phyloP scores from a whole-genome alignment of 2,113 vertebrate genomes.

The Paedocypris sp. region DNA sequence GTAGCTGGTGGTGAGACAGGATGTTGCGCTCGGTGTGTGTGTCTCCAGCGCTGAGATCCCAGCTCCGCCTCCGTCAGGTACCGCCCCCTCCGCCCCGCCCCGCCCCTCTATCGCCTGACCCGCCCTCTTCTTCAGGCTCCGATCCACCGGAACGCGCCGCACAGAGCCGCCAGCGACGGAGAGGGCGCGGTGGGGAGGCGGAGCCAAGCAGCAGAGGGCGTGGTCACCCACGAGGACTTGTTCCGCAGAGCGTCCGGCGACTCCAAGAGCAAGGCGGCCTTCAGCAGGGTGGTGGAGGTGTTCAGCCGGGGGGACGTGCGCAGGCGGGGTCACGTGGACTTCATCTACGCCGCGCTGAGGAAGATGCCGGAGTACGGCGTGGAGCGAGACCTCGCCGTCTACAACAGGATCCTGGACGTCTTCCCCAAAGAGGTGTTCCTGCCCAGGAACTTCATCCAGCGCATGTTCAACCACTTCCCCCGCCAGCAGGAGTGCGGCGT shows the following conservation, averaged over 20 bases:
- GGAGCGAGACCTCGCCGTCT: constrained; percentile 65
- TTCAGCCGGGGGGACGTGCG: constrained; percentile 59
- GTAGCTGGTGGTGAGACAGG: too few species aligned
- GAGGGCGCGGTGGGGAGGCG: background rate
- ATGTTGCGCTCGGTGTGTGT: too few species aligned
- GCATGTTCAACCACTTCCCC: constrained; percentile 78
- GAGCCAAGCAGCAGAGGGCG: constrained; percentile 4
- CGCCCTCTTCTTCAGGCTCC: too few species aligned
- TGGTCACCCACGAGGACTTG: constrained; percentile 49
- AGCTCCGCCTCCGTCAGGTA: too few species aligned
- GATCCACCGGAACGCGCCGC: too few species aligned
- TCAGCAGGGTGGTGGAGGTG: constrained; percentile 54
- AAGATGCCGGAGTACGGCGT: constrained; percentile 77
- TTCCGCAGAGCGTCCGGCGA: constrained; percentile 49
- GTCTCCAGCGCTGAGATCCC: too few species aligned
- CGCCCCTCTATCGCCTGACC: too few species aligned
- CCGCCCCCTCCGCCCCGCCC: too few species aligned
- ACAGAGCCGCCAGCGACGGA: background rate
- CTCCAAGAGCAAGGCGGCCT: constrained; percentile 59
- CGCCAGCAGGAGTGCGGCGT: constrained; percentile 79
- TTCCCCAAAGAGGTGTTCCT: constrained; percentile 84
- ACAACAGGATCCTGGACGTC: constrained; percentile 76
- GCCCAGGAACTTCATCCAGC: constrained; percentile 67
- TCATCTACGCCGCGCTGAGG: constrained; percentile 76
- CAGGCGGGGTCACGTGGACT: constrained; percentile 75